phyloP scores from a whole-genome alignment of 2,797 vertebrate species.

The Clamator glandarius region DNA sequence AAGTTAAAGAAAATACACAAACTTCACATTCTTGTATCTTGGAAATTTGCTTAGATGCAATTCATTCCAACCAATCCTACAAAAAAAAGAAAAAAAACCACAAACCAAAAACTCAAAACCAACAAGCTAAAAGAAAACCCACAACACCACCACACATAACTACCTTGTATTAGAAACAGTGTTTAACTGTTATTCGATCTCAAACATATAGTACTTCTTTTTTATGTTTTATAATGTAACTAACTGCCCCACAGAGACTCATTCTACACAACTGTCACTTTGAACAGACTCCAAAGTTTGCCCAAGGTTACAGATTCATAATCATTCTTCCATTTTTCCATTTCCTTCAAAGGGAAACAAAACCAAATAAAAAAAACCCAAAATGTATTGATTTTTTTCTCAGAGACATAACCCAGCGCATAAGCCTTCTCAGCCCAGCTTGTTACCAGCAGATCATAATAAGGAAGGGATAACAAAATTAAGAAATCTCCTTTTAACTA shows the following conservation, averaged over 20 bases:
- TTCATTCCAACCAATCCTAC: not conserved
- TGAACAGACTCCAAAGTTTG: not conserved
- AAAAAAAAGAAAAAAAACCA: not conserved
- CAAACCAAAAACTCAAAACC: not conserved
- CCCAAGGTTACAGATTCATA: not conserved
- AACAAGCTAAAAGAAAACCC: not conserved
- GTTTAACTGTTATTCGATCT: not conserved
- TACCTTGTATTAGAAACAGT: not conserved
- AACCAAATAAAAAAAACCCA: not conserved
- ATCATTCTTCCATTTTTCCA: not conserved
- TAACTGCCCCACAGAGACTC: not conserved
- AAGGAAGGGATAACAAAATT: not conserved
- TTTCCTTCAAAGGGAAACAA: not conserved
- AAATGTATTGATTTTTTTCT: not conserved
- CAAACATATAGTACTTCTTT: fast-evolving
- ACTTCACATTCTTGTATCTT: not conserved
- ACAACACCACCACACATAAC: not conserved
- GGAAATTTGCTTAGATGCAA: not conserved
- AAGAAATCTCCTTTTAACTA: not conserved
- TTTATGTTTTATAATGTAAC: not conserved
- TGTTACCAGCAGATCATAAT: not conserved
- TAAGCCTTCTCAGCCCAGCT: not conserved
- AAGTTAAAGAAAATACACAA: not conserved
- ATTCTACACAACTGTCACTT: not conserved
- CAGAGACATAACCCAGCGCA: not conserved